phyloP scores from a whole-genome alignment of 2,113 vertebrate species.

The Protobothrops flavoviridis region DNA sequence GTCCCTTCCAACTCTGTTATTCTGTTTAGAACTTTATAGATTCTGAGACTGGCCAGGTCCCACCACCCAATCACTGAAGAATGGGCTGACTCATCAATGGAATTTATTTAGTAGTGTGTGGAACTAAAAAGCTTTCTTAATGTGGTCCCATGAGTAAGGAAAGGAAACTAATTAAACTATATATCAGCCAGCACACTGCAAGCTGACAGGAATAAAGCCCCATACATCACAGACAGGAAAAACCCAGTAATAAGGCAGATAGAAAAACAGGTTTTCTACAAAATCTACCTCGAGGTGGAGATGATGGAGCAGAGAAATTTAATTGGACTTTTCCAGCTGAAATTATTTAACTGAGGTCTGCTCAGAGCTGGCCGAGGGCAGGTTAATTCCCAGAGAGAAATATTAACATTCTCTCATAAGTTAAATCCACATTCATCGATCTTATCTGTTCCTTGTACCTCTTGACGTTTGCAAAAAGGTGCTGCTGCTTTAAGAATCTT shows the following conservation, averaged over 20 bases:
- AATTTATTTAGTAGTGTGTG: not conserved
- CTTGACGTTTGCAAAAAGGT: not conserved
- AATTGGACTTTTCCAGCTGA: not conserved
- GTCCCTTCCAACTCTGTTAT: not conserved
- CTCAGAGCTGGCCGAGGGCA: not conserved
- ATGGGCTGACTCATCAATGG: not conserved
- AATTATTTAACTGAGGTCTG: not conserved
- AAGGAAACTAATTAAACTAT: conserved; percentile 1
- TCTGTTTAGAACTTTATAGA: not conserved
- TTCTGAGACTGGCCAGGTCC: not conserved
- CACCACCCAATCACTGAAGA: not conserved
- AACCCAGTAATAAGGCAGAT: not conserved
- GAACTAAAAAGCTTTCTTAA: not conserved
- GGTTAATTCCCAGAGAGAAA: not conserved
- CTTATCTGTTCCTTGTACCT: not conserved
- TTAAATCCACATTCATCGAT: not conserved
- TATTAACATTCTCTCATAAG: not conserved
- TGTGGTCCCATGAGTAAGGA: not conserved
- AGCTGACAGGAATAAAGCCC: not conserved
- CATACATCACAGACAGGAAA: not conserved
- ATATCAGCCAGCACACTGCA: not conserved
- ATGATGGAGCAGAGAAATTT: not conserved
- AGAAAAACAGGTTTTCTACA: not conserved
- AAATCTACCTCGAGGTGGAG: not conserved
- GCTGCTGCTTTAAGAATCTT: not conserved